phyloP scores from a whole-genome alignment of 2,113 vertebrate species.

The Tetrax tetrax region DNA sequence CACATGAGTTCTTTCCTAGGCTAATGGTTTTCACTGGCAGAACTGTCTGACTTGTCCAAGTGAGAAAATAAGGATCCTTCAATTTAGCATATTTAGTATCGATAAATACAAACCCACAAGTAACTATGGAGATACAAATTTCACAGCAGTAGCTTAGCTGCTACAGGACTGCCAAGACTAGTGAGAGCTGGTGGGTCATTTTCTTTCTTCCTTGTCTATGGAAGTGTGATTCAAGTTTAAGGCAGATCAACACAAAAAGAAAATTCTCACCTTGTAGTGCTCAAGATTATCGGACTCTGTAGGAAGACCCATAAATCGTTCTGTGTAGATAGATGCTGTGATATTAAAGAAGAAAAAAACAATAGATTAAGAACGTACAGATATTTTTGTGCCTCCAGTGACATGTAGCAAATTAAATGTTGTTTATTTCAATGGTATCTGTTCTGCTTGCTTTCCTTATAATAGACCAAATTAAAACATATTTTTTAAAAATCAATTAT shows the following conservation, averaged over 20 bases:
- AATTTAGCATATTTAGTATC: neutral
- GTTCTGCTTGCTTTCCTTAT: neutral
- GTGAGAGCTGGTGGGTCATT: neutral
- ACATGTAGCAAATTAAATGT: neutral
- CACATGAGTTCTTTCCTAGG: neutral
- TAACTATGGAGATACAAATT: neutral
- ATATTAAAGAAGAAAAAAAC: slow-evolving; percentile 44
- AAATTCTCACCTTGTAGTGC: slow-evolving; percentile 86
- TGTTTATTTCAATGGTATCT: neutral
- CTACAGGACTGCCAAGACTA: neutral
- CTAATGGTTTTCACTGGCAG: neutral
- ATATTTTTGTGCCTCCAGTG: neutral
- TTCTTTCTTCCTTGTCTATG: neutral
- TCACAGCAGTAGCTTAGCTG: neutral
- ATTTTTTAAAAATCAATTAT: neutral
- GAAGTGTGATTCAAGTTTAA: slow-evolving; percentile 1
- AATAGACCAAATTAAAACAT: neutral
- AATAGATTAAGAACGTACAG: neutral
- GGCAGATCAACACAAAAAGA: neutral
- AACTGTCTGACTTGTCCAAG: neutral
- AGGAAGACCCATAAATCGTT: slow-evolving; percentile 94
- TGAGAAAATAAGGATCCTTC: neutral
- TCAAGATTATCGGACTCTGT: slow-evolving; percentile 84
- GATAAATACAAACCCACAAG: neutral
- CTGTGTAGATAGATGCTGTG: slow-evolving; percentile 85